These are phyloP conservation scores for Drosophila phalerata DNA, from an alignment of 2,888 invertebrate genomes.

Conservation along the genomic window DNA sequence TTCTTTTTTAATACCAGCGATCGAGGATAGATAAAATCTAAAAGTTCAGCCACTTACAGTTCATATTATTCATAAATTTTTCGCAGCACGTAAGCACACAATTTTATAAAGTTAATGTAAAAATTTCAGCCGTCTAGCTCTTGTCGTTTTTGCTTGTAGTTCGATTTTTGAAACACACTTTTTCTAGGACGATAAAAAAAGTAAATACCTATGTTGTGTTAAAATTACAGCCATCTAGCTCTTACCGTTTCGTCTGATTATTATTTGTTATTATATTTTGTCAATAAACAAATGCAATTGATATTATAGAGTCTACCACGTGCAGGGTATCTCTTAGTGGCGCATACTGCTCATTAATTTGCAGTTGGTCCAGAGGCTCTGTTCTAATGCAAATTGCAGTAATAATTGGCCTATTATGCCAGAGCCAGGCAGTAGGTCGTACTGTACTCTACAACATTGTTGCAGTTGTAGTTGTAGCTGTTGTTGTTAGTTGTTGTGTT, in stretches of 20 bases:
- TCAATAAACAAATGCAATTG: no score
- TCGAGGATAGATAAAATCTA: no score
- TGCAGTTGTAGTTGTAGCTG: conserved; percentile 26
- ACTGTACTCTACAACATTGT: conserved; percentile 55
- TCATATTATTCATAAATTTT: no score
- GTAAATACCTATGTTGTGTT: background rate
- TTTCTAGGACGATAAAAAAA: no score
- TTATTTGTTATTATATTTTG: no score
- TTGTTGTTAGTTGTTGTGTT: conserved; percentile 11
- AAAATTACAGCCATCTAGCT: background rate
- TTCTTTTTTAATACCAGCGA: no score
- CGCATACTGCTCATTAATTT: background rate
- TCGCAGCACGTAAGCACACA: no score
- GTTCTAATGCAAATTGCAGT: conserved; percentile 80
- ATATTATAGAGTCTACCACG: background rate
- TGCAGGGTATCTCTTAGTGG: background rate
- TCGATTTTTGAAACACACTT: no score
- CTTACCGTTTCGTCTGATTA: background rate
- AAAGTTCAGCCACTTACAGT: no score
- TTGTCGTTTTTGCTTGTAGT: background rate
- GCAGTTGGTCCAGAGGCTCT: conserved; percentile 42
- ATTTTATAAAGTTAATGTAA: no score
- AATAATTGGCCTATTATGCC: conserved; percentile 81
- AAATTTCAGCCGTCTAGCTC: no score
- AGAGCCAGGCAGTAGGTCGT: conserved; percentile 74